Base-by-base conservation (phyloP, 2,113 vertebrate species). In the Hydrochoerus hydrochaeris region DNA sequence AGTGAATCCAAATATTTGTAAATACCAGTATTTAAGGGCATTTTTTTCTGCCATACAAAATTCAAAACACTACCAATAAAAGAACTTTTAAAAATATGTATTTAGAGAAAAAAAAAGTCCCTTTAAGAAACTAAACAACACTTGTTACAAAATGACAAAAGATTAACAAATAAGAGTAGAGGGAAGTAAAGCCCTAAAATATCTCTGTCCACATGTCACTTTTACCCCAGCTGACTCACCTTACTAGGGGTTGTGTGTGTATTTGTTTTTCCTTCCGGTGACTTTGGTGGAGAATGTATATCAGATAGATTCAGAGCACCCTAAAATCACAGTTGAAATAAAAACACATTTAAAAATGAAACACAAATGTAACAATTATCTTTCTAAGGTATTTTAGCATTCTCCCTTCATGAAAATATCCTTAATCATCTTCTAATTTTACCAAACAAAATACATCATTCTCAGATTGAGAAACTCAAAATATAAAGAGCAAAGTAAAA, bases 201-300 rank as follows among this genome's bases (percentile, higher is more conserved):
- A 17, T 9, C 38, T 4, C 13, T 28, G 9, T 4, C 16, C 3
- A 58, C 67, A 77, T 2, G 13, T 16, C 1, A 1, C 32, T 2
- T 78, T 30, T 6, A 73, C 0, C 0, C 0, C 32, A 69, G 57
- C 0, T 67, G 1, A 67, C 98, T 98, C 96, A 99, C 99, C 98
- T 99, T 99, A 96, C 97, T 98, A 86, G 97, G 95, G 73, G 77
- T 0, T 52, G 97, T 57, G 38, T 95, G 97, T 4, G 35, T 22
- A 26, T 92, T 92, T n/a, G 92, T 44, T 44, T 83, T 98, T 87
- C 94, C 98, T 28, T 98, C 98, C 13, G 98, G 98, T 1, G 98
- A 98, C 94, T 97, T 97, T 32, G 98, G 97, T 28, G 97, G 93
- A 52, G 97, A 95, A 77, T 94, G 98, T 1, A 71, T 44, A 95